These are phyloP conservation scores for Saccostrea glomerata DNA, from an alignment of 1,140 invertebrate genomes.

Conservation along the genomic window DNA sequence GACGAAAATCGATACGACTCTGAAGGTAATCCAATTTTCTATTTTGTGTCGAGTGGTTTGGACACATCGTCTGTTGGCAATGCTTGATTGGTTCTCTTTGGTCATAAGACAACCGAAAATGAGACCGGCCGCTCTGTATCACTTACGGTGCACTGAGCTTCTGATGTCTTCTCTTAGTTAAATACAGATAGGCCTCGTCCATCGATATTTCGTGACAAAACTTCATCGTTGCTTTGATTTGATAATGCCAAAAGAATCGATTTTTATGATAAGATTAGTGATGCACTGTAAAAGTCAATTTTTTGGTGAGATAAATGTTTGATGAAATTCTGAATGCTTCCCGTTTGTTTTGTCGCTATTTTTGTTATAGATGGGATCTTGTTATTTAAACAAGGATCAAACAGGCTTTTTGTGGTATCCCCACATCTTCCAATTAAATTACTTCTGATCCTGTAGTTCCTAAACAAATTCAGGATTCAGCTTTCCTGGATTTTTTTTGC, in stretches of 20 bases:
- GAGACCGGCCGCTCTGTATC: background rate
- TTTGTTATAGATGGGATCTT: conserved; percentile 9
- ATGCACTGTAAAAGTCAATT: conserved; percentile 29
- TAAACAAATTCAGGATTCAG: background rate
- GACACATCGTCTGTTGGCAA: conserved; percentile 23
- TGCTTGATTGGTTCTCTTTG: conserved; percentile 31
- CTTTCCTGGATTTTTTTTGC: background rate
- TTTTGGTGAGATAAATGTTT: conserved; percentile 30
- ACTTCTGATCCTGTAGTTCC: background rate
- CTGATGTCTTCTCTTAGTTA: background rate
- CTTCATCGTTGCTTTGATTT: conserved; percentile 38
- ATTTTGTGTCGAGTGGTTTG: conserved; percentile 37
- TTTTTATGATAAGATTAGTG: conserved; percentile 38
- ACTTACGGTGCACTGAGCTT: background rate
- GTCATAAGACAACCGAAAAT: conserved; percentile 17
- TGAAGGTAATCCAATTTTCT: conserved; percentile 38
- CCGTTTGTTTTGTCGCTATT: background rate
- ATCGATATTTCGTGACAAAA: conserved; percentile 29
- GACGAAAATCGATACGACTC: conserved; percentile 1
- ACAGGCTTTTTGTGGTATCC: background rate
- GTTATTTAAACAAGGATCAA: conserved; percentile 18
- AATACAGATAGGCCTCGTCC: conserved; percentile 16
- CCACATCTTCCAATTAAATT: background rate
- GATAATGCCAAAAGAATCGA: conserved; percentile 22
- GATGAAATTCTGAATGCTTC: conserved; percentile 28